phyloP scores from a whole-genome alignment of 2,797 vertebrate genomes.

The Tympanoctomys barrerae region DNA sequence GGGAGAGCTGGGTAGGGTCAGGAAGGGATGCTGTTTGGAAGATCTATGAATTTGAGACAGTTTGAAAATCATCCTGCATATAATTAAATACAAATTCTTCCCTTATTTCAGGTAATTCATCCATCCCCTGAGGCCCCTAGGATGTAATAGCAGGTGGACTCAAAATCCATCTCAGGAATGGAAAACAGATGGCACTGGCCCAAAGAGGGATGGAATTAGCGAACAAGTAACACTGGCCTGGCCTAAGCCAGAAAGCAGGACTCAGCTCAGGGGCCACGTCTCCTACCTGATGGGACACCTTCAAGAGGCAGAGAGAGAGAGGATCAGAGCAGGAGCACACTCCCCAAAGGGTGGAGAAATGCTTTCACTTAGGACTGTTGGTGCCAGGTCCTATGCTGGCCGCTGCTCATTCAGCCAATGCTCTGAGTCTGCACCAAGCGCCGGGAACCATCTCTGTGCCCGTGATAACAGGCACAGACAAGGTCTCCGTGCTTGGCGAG shows the following conservation, averaged over 20 bases:
- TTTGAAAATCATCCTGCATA: conserved; percentile 43
- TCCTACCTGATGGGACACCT: neutral
- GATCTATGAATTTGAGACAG: neutral
- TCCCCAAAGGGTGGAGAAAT: neutral
- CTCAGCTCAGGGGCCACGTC: neutral
- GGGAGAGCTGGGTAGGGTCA: neutral
- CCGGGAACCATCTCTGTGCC: neutral
- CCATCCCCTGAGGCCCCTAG: conserved; percentile 5
- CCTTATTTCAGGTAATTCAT: conserved; percentile 55
- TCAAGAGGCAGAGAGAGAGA: neutral
- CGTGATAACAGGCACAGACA: neutral
- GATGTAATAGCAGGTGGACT: conserved; percentile 27
- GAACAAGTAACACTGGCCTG: neutral
- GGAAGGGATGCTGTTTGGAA: neutral
- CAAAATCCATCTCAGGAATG: conserved; percentile 20
- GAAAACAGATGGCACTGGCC: conserved; percentile 19
- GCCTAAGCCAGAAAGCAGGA: neutral
- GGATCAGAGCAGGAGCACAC: neutral
- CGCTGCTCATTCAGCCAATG: neutral
- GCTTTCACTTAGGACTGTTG: neutral
- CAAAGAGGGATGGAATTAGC: neutral
- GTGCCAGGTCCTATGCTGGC: neutral
- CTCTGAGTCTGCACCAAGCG: neutral
- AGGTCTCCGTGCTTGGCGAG: neutral
- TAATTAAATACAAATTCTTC: conserved; percentile 46